Conservation (phyloP, 2,888 invertebrate genomes). For the Eristalis intricaria region DNA sequence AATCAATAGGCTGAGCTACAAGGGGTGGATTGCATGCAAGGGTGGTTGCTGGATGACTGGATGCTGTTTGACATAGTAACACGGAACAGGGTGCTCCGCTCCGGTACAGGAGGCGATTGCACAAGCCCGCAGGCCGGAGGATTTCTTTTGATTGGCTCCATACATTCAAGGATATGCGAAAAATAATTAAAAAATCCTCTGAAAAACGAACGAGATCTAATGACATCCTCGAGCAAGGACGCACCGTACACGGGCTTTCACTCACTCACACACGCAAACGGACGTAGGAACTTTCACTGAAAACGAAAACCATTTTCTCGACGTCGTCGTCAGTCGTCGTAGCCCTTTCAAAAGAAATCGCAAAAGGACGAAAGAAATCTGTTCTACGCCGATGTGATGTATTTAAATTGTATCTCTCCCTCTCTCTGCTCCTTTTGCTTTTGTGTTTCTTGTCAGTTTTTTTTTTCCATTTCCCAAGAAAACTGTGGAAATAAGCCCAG, state of each 20-base stretch:
- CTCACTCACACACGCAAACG: neutral
- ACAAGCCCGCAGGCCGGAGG: neutral
- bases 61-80: conserved; percentile 4
- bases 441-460: neutral
- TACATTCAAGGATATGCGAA: conserved; percentile 1
- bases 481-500: conserved; percentile 61
- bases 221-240: conserved; percentile 1
- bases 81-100: conserved; percentile 3
- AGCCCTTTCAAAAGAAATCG: neutral
- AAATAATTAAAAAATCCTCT: neutral
- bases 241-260: neutral
- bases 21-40: neutral
- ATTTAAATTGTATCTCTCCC: conserved; percentile 64
- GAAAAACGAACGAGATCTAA: neutral
- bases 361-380: neutral
- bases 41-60: neutral
- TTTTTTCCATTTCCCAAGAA: conserved; percentile 31
- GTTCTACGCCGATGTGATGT: conserved; percentile 53
- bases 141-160: conserved; percentile 1
- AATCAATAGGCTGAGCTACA: conserved; percentile 29
- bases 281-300: neutral
- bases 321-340: neutral
- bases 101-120: neutral
- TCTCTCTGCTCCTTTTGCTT: conserved; percentile 10
- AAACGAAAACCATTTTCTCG: neutral